Base-by-base conservation (phyloP, 2,113 vertebrate genomes). In the Sebastes schlegelii region DNA sequence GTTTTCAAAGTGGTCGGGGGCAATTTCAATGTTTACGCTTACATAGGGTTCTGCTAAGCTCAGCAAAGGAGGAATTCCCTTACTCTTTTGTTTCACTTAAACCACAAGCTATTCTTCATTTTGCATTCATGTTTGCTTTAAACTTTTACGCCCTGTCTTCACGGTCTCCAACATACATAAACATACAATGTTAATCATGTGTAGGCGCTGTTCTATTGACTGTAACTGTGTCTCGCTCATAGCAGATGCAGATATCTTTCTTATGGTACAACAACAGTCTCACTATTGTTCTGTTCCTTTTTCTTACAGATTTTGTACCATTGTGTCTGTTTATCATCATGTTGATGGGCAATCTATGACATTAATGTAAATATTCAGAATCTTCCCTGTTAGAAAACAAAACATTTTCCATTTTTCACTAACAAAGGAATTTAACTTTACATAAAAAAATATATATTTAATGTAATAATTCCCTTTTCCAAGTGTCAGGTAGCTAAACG, bases 21-120 rank as follows among this genome's bases (percentile, higher is more conserved):
- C 74, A 71, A 67, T 86, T 91, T 92, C 26, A 83, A 72, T 90
- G 87, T 87, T 92, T 88, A 79, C 12, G 58, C 83, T 89, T 80
- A 68, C 48, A 68, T 77, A 82, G 45, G 34, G 79, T 80, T 91
- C 83, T 69, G 77, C 80, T 86, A 79, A 42, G 63, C 85, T 88
- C 85, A 86, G 86, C 87, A 82, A 61, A 67, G 67, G 26, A 79
- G 40, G 58, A 86, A 77, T 76, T 79, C 80, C 75, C 70, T 43
- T 7, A 55, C 9, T 62, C 72, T 74, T 82, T 58, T 82, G 76
- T 89, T 87, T 74, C 62, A 54, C 54, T 76, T 77, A 72, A 86
- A 85, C 77, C 72, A 67, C 71, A 49, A 68, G 61, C 72, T 89
- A 63, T 66, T 78, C 79, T 83, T 73, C 62, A 82, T 13, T 75